phyloP scores from a whole-genome alignment of 2,113 vertebrate species.

The Hippoglossus stenolepis region DNA sequence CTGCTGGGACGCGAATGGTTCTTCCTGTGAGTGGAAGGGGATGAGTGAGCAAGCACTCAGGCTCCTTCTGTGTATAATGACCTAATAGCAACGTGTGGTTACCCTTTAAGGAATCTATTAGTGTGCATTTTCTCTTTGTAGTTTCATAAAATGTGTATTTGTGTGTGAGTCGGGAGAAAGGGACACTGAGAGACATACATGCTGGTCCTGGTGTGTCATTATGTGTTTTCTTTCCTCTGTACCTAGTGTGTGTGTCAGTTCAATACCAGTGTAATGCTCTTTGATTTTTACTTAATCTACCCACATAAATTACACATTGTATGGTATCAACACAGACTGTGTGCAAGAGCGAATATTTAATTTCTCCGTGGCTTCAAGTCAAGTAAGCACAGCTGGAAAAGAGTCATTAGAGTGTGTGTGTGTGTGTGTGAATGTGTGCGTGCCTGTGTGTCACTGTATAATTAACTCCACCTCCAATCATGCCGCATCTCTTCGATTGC shows the following conservation, averaged over 20 bases:
- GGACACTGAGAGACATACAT: slow-evolving; percentile 5
- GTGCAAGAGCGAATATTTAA: slow-evolving; percentile 26
- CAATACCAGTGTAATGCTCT: slow-evolving; percentile 33
- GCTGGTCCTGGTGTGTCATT: background rate
- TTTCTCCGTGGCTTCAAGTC: slow-evolving; percentile 26
- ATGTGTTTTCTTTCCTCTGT: slow-evolving; percentile 3
- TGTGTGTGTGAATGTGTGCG: slow-evolving; percentile 2
- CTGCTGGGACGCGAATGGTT: slow-evolving; percentile 47
- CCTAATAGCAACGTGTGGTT: slow-evolving; percentile 55
- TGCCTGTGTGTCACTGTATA: slow-evolving; percentile 5
- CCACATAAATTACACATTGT: slow-evolving; percentile 21
- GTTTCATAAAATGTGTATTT: slow-evolving; percentile 4
- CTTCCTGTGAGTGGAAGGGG: slow-evolving; percentile 36
- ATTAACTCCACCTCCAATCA: slow-evolving; percentile 48
- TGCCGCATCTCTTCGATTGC: slow-evolving; percentile 42
- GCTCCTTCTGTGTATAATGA: slow-evolving; percentile 50
- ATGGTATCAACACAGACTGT: slow-evolving; percentile 15
- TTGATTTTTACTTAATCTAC: slow-evolving; percentile 39
- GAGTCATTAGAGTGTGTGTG: slow-evolving; percentile 7
- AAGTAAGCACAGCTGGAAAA: slow-evolving; percentile 41
- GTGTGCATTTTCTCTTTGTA: slow-evolving; percentile 35
- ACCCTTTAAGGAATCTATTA: slow-evolving; percentile 55
- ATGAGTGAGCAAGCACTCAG: slow-evolving; percentile 30
- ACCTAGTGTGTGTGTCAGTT: background rate
- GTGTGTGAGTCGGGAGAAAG: slow-evolving; percentile 25